Percentiles rank a stretch among this genome's conserved stretches.
Conservation (phyloP, 2,113 vertebrate genomes). For the Chamaetylas fuelleborni region DNA sequence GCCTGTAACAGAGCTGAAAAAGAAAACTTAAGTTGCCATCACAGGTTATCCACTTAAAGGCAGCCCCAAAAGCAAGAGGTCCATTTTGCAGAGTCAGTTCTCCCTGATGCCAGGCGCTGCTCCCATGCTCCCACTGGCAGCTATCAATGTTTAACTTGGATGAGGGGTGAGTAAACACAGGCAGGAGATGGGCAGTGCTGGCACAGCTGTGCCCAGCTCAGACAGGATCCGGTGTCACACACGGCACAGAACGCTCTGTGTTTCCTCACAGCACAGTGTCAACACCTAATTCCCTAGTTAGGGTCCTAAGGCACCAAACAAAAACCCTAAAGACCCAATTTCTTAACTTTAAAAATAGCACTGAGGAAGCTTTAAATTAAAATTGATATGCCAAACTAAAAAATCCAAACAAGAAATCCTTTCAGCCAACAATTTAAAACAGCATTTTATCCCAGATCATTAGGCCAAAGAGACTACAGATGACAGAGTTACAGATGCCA, state of each 20-base stretch:
- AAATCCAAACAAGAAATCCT: not conserved
- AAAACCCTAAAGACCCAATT: accelerated
- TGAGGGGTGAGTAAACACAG: not conserved
- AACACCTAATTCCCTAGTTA: not conserved
- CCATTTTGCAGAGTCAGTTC: not conserved
- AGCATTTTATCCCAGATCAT: not conserved
- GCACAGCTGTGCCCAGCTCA: not conserved
- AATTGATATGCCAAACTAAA: not conserved
- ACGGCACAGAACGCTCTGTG: not conserved
- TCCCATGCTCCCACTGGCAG: not conserved
- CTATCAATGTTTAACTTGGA: not conserved
- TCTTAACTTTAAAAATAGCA: not conserved
- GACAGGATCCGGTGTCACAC: not conserved
- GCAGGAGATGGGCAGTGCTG: not conserved
- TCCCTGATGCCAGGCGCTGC: not conserved
- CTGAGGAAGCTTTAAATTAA: not conserved
- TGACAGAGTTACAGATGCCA: not conserved
- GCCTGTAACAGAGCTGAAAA: not conserved
- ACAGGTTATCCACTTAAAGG: not conserved
- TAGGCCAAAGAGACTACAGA: not conserved
- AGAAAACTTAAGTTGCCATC: not conserved
- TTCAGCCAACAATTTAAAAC: not conserved
- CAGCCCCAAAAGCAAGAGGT: not conserved
- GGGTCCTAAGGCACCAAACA: not conserved
- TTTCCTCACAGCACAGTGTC: accelerated